Conservation (phyloP, 2,797 vertebrate species). For the Tachyglossus aculeatus region DNA sequence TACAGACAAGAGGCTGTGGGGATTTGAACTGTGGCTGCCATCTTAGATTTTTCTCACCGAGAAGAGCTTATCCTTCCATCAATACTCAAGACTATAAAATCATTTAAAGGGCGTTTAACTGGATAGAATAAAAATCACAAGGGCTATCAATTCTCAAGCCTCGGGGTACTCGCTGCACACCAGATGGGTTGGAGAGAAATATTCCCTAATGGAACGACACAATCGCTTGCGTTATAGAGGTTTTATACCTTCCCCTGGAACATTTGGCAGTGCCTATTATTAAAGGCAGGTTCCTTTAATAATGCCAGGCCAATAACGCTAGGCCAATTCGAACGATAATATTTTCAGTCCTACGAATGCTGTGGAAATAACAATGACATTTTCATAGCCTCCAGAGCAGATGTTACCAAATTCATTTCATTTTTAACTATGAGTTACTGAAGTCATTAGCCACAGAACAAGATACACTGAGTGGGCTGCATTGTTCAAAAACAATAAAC, state of each 20-base stretch:
- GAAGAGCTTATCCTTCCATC: not conserved
- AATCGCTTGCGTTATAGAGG: not conserved
- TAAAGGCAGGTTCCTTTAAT: conserved; percentile 17
- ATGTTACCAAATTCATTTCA: not conserved
- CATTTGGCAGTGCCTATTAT: not conserved
- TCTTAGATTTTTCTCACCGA: not conserved
- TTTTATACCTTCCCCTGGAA: conserved; percentile 4
- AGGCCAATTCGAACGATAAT: not conserved
- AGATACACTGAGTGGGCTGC: no score
- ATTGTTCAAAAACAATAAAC: no score
- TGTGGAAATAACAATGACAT: not conserved
- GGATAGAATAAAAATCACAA: conserved; percentile 23
- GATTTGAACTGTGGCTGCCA: not conserved
- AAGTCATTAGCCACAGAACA: no score
- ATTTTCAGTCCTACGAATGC: conserved; percentile 3
- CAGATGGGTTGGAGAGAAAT: conserved; percentile 20
- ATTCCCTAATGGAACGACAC: not conserved
- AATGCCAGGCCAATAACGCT: not conserved
- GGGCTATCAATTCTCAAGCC: not conserved
- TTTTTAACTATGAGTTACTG: no score
- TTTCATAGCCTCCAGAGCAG: not conserved
- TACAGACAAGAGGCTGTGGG: not conserved
- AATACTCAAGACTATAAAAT: not conserved
- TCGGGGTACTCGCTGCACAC: conserved; percentile 6
- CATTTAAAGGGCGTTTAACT: conserved; percentile 9